Evolutionary conservation across 2,888 invertebrate genomes (phyloP).

Genomic region (Tetrapedia diversipes): DNA sequence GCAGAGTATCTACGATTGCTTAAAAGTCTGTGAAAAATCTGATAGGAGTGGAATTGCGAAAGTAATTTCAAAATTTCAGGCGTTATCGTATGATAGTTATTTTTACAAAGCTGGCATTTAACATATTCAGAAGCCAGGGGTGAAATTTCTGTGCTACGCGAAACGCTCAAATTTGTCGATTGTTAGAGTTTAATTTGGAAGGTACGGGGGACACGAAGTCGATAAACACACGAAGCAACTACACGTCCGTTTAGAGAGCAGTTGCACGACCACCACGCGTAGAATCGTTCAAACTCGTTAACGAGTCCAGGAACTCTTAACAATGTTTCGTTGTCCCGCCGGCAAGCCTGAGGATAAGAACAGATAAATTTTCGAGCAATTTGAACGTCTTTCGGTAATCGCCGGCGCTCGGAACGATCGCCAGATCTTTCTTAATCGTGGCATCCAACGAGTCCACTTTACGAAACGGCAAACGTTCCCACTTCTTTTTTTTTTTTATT

Average conservation of each 20-base stretch:
- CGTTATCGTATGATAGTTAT: no score
- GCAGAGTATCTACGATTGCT: no score
- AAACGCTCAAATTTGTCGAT: not conserved
- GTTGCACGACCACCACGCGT: conserved; percentile 6
- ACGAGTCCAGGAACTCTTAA: conserved; percentile 33
- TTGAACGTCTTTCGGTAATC: no score
- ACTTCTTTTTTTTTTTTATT: no score
- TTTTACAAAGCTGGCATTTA: no score
- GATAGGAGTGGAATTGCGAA: no score
- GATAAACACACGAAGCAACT: not conserved
- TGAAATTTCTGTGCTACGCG: not conserved
- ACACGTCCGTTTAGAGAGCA: conserved; percentile 17
- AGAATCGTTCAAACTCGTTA: conserved; percentile 21
- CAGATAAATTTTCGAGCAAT: conserved; percentile 27
- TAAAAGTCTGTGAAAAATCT: no score
- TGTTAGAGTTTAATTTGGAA: not conserved
- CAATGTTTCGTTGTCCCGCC: conserved; percentile 18
- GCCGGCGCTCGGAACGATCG: no score
- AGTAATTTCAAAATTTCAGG: no score
- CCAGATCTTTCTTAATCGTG: no score
- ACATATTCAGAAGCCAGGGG: no score
- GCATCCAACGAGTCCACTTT: no score
- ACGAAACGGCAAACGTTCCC: not conserved
- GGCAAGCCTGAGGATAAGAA: not conserved
- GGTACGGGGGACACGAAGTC: not conserved